Evolutionary conservation across 2,797 vertebrate species (phyloP).

Genomic region (Liasis olivaceus): DNA sequence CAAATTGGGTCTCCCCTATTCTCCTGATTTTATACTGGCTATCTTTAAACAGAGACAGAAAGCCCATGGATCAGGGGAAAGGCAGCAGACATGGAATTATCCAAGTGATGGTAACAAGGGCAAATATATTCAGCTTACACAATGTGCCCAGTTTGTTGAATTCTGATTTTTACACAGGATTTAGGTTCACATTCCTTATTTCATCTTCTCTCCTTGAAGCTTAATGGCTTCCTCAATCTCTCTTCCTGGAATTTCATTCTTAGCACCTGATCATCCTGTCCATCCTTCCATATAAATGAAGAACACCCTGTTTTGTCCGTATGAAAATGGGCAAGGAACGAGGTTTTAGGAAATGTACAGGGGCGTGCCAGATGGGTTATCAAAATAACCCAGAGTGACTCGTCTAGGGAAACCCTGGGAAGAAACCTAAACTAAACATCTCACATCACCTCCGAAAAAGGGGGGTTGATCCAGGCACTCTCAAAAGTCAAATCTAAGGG

Average conservation of each 20-base stretch:
- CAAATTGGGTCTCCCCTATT: no score
- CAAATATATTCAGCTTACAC: no score
- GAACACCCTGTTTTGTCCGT: background rate
- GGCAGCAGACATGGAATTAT: no score
- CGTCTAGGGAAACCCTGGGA: background rate
- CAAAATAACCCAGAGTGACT: background rate
- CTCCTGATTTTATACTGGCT: no score
- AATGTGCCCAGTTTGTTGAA: no score
- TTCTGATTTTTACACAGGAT: no score
- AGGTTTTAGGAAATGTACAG: background rate
- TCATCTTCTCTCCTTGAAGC: background rate
- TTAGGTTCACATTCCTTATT: background rate
- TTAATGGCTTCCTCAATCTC: background rate
- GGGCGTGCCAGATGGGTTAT: background rate
- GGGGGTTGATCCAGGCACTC: background rate
- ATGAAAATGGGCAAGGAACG: background rate
- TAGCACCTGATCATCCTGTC: background rate
- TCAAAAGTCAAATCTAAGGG: background rate
- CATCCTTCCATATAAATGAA: background rate
- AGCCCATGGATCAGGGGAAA: no score
- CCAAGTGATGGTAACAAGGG: no score
- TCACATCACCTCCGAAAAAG: background rate
- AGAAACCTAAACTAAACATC: background rate
- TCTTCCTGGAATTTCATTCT: background rate
- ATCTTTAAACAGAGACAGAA: no score